These are phyloP conservation scores for Polyergus mexicanus DNA, from an alignment of 1,140 invertebrate species.

Conservation along the genomic window DNA sequence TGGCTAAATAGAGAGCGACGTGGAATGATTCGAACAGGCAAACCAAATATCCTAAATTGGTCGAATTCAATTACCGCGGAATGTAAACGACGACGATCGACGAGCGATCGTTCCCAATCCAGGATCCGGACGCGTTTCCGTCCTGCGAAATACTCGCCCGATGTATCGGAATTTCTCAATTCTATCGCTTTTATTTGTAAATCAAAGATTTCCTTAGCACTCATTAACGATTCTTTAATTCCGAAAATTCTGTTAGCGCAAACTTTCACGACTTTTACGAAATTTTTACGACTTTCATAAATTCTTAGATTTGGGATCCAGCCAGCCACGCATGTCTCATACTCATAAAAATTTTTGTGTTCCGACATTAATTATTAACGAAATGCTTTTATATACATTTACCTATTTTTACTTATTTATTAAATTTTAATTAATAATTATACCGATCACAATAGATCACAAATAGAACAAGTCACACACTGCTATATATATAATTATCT, in stretches of 20 bases:
- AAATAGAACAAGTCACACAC: too few species aligned
- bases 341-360: neutral
- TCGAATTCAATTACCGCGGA: slow-evolving; percentile 2
- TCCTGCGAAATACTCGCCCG: neutral
- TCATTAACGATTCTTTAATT: slow-evolving; percentile 16
- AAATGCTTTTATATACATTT: neutral
- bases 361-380: neutral
- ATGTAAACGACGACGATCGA: slow-evolving; percentile 22
- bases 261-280: neutral
- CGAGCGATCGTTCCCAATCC: slow-evolving; percentile 6
- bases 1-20: slow-evolving; percentile 24
- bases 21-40: slow-evolving; percentile 18
- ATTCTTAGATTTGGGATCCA: neutral
- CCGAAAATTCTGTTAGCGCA: neutral
- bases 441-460: neutral
- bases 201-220: neutral
- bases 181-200: slow-evolving; percentile 5
- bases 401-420: neutral
- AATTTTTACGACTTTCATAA: neutral
- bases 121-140: slow-evolving; percentile 4
- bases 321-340: neutral
- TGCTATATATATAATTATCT: too few species aligned
- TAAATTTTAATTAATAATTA: neutral
- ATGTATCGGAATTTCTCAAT: slow-evolving; percentile 29
- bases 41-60: slow-evolving; percentile 26